These are phyloP conservation scores for Canis aureus DNA, from an alignment of 2,113 vertebrate species.

Conservation along the genomic window DNA sequence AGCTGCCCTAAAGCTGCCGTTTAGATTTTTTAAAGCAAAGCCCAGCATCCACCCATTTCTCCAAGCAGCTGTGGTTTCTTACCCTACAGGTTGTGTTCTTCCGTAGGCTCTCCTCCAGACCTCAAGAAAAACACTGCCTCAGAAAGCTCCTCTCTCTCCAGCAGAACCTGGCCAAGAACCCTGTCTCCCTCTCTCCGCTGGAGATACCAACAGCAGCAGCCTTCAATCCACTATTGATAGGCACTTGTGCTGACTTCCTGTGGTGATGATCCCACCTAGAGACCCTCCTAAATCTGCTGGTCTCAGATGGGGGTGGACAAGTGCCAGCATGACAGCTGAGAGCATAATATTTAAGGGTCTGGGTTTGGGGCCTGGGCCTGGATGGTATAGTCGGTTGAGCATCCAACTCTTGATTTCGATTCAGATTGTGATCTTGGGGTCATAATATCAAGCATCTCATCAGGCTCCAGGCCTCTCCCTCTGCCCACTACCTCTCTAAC, in stretches of 20 bases:
- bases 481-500: background rate
- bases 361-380: background rate
- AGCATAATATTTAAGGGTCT: background rate
- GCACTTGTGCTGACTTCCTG: background rate
- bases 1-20: background rate
- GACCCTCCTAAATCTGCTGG: too few relatives aligned
- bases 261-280: too few relatives aligned
- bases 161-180: too few relatives aligned
- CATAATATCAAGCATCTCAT: background rate
- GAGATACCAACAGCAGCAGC: background rate
- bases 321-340: background rate
- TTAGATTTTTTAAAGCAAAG: slow-evolving; percentile 3
- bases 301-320: background rate
- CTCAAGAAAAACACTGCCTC: background rate
- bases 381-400: background rate
- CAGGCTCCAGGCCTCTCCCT: background rate
- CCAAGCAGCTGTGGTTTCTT: background rate
- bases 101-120: background rate
- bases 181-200: background rate
- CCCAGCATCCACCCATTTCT: background rate
- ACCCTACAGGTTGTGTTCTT: background rate
- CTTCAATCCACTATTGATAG: background rate
- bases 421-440: background rate
- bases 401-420: background rate
- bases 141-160: background rate